These are phyloP conservation scores for Thaleichthys pacificus DNA, from an alignment of 2,797 vertebrate genomes.

Conservation along the genomic window DNA sequence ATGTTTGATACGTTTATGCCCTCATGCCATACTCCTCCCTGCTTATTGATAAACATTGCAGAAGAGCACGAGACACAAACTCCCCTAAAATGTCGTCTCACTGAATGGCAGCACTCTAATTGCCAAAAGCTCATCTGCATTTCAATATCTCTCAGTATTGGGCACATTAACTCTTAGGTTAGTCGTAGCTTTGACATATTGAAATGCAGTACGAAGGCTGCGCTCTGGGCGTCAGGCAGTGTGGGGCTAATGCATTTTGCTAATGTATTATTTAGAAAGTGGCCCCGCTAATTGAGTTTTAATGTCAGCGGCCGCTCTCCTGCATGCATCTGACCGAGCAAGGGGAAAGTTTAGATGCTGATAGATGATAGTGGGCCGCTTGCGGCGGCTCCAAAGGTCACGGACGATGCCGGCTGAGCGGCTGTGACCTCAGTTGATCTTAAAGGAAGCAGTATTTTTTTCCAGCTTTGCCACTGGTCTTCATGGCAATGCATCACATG, in stretches of 20 bases:
- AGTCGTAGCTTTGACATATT: conserved; percentile 68
- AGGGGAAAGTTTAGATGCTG: conserved; percentile 74
- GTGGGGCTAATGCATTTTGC: conserved; percentile 74
- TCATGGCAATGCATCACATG: background rate
- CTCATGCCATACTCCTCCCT: background rate
- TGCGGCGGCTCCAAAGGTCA: conserved; percentile 74
- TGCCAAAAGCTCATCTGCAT: conserved; percentile 53
- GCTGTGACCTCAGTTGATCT: conserved; percentile 44
- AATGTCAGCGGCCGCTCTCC: conserved; percentile 77
- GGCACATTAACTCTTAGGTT: conserved; percentile 55
- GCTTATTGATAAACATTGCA: conserved; percentile 3
- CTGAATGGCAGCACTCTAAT: conserved; percentile 50
- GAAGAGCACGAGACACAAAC: conserved; percentile 11
- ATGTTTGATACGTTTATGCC: background rate
- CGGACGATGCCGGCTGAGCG: conserved; percentile 47
- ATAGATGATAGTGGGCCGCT: conserved; percentile 71
- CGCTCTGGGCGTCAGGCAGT: conserved; percentile 60
- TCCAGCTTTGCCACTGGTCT: background rate
- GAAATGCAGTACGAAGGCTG: conserved; percentile 62
- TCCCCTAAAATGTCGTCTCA: too few relatives aligned
- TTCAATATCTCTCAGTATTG: conserved; percentile 44
- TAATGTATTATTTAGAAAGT: conserved; percentile 80
- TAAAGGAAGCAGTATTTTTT: conserved; percentile 32
- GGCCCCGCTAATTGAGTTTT: conserved; percentile 79
- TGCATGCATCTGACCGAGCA: conserved; percentile 64